Base-by-base conservation (phyloP, 2,113 vertebrate species). In the Ochotona princeps region DNA sequence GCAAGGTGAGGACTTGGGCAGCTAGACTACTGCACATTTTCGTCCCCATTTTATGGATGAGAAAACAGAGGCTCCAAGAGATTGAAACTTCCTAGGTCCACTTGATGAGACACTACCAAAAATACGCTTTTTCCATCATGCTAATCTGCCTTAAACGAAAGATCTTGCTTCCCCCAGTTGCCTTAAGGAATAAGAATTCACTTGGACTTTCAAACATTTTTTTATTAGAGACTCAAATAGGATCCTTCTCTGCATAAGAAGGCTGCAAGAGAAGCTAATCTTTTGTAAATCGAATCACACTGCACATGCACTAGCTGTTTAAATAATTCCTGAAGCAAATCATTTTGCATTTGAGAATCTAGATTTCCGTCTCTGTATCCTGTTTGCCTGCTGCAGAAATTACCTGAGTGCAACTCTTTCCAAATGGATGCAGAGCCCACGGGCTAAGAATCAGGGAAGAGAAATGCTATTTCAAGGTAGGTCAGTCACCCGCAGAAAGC, bases 261-360 rank as follows among this genome's bases (percentile, higher is more conserved):
- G 28, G 76, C 14, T 80, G 28, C 15, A 8, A 32, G 38, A 10
- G 78, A 95, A 87, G 67, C 67, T 69, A 83, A 83, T 92, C 54
- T 93, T 44, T 84, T 81, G 72, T 90, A 91, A 93, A 92, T 70
- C 47, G 82, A 92, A 88, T 88, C 69, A 30, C 60, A 72, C 32
- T 93, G 81, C 79, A 67, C 81, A 78, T 70, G 67, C 4, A 32
- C 60, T 54, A 47, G 89, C 67, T 85, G 92, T 93, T 94, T 78
- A 88, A 91, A 81, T 91, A 87, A 96, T 91, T 94, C 81, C 57
- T 17, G 73, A 83, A 92, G 76, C 72, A 87, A 81, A 72, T 74
- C 51, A 75, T 94, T 94, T 93, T 82, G 84, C 67, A 76, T 89
- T 92, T 90, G 75, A 83, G 89, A 93, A 72, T 89, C 67, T 84